Percentiles rank a stretch among this genome's conserved stretches.
These are phyloP conservation scores for Drosophila aldrichi DNA, from an alignment of 2,888 invertebrate genomes.

Conservation along the genomic window DNA sequence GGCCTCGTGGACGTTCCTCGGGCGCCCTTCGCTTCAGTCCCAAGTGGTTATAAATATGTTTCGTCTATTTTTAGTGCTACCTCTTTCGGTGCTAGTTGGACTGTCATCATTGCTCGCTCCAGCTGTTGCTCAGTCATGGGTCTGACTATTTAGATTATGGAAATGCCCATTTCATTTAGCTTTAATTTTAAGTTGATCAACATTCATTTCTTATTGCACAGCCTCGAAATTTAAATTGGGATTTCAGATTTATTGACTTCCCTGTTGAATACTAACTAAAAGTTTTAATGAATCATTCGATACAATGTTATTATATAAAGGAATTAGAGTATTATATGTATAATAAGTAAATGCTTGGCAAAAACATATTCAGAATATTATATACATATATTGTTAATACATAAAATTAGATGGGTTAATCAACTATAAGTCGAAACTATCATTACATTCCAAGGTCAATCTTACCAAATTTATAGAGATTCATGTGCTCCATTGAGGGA, in stretches of 20 bases:
- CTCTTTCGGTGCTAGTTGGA: conserved; percentile 26
- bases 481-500: too few species aligned
- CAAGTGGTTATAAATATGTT: conserved; percentile 62
- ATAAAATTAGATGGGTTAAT: too few species aligned
- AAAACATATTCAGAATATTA: too few species aligned
- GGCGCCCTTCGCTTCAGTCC: conserved; percentile 45
- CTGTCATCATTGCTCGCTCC: conserved; percentile 39
- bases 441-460: too few species aligned
- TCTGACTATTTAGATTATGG: conserved; percentile 45
- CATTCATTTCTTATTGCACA: background rate
- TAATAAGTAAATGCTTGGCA: too few species aligned
- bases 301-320: too few species aligned
- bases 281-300: too few species aligned
- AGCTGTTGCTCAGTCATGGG: conserved; percentile 15
- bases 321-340: too few species aligned
- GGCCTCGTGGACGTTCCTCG: conserved; percentile 33
- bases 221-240: conserved; percentile 26
- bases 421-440: too few species aligned
- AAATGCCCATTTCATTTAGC: conserved; percentile 26
- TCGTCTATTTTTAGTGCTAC: conserved; percentile 62
- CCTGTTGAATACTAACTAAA: too few species aligned
- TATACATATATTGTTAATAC: too few species aligned
- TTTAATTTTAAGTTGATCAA: background rate
- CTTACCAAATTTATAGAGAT: too few species aligned
- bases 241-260: background rate